A percentile compares a stretch with the other conserved stretches of the same genome.
Evolutionary conservation across 2,888 invertebrate genomes (phyloP).

Genomic region (Pseudoips prasinana): DNA sequence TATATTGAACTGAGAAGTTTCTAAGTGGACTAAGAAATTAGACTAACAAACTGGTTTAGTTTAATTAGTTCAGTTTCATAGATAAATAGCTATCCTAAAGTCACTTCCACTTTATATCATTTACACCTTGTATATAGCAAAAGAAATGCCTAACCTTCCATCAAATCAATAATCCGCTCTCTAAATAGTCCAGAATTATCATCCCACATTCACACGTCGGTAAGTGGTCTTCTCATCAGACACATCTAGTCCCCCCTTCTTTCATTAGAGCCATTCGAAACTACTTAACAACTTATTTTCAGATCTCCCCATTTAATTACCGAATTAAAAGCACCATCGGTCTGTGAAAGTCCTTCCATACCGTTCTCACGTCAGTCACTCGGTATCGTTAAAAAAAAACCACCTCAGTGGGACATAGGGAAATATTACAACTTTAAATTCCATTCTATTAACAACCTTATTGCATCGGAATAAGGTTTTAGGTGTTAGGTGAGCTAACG

Average conservation of each 20-base stretch:
- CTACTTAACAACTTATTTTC: constrained; percentile 37
- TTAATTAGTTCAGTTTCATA: too few species aligned
- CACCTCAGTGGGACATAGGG: constrained; percentile 41
- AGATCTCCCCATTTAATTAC: constrained; percentile 38
- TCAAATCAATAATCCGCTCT: too few species aligned
- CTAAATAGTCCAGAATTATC: not conserved
- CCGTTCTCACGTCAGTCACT: constrained; percentile 75
- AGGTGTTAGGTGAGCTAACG: constrained; percentile 13
- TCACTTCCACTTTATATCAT: too few species aligned
- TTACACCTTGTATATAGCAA: too few species aligned
- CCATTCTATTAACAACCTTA: constrained; percentile 34
- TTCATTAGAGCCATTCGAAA: constrained; percentile 32
- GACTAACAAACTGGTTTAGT: too few species aligned
- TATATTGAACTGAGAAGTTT: too few species aligned
- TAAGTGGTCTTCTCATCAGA: constrained; percentile 23
- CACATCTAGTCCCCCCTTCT: constrained; percentile 23
- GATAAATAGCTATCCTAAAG: too few species aligned
- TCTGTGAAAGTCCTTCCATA: constrained; percentile 63
- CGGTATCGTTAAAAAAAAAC: constrained; percentile 61
- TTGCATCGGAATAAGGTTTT: constrained; percentile 23
- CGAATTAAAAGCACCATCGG: constrained; percentile 37
- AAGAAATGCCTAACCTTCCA: too few species aligned
- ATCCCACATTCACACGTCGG: not conserved
- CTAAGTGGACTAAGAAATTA: too few species aligned
- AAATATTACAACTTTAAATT: constrained; percentile 19